phyloP scores from a whole-genome alignment of 2,113 vertebrate genomes.

The Pelodiscus sinensis region DNA sequence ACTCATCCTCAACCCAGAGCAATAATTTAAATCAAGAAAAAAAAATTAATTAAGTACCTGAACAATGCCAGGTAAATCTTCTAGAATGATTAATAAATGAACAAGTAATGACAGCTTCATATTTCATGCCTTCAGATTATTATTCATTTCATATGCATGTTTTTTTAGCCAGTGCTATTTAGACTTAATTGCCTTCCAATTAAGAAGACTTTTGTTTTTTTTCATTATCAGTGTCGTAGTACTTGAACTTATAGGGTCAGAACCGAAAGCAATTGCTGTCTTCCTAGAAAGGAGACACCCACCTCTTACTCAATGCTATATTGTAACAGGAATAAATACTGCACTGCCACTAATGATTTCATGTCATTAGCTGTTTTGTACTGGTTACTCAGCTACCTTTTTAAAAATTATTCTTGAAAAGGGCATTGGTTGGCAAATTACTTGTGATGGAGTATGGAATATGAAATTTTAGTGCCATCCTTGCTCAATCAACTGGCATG shows the following conservation, averaged over 20 bases:
- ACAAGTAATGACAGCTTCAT: neutral
- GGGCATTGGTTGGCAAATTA: neutral
- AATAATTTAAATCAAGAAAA: too few relatives aligned
- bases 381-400: neutral
- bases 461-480: neutral
- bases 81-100: neutral
- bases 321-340: neutral
- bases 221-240: neutral
- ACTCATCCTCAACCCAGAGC: too few relatives aligned
- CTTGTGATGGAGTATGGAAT: neutral
- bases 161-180: neutral
- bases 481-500: neutral
- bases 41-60: too few relatives aligned
- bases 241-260: neutral
- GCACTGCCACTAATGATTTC: neutral
- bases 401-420: neutral
- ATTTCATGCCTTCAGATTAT: neutral
- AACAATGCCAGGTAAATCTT: too few relatives aligned
- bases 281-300: neutral
- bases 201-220: neutral
- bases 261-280: neutral
- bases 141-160: neutral
- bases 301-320: neutral
- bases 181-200: neutral
- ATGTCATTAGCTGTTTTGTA: neutral